These are phyloP conservation scores for Austrofundulus limnaeus DNA, from an alignment of 2,113 vertebrate species.

Conservation along the genomic window DNA sequence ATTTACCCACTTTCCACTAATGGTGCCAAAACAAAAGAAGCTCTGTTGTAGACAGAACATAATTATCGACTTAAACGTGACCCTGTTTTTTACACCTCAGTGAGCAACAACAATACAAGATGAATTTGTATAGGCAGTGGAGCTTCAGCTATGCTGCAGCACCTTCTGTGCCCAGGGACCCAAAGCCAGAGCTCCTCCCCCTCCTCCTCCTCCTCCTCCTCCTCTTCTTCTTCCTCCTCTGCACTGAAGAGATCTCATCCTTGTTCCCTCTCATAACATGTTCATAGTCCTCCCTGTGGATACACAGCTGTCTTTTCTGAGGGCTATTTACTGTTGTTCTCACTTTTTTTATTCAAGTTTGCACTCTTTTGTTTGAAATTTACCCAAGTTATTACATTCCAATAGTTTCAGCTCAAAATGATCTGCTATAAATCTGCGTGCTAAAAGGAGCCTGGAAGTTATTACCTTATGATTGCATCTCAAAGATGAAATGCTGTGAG, in stretches of 20 bases:
- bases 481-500: slow-evolving; percentile 52
- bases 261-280: slow-evolving; percentile 44
- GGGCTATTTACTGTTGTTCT: slow-evolving; percentile 1
- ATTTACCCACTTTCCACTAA: not conserved
- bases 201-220: slow-evolving; percentile 78
- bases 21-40: not conserved
- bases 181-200: slow-evolving; percentile 83
- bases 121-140: slow-evolving; percentile 28
- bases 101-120: slow-evolving; percentile 28
- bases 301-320: slow-evolving; percentile 20
- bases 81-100: slow-evolving; percentile 13
- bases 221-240: slow-evolving; percentile 36
- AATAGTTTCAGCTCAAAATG: slow-evolving; percentile 26
- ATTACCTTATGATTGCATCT: slow-evolving; percentile 69
- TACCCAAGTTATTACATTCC: slow-evolving; percentile 15
- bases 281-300: slow-evolving; percentile 20
- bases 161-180: slow-evolving; percentile 90
- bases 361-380: not conserved
- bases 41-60: not conserved
- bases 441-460: slow-evolving; percentile 62
- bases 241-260: slow-evolving; percentile 55
- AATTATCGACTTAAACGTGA: slow-evolving; percentile 20
- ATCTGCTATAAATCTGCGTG: slow-evolving; percentile 30
- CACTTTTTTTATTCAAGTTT: slow-evolving; percentile 25
- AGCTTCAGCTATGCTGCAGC: slow-evolving; percentile 69